phyloP scores from a whole-genome alignment of 2,888 invertebrate species.

The Endomychus coccineus region DNA sequence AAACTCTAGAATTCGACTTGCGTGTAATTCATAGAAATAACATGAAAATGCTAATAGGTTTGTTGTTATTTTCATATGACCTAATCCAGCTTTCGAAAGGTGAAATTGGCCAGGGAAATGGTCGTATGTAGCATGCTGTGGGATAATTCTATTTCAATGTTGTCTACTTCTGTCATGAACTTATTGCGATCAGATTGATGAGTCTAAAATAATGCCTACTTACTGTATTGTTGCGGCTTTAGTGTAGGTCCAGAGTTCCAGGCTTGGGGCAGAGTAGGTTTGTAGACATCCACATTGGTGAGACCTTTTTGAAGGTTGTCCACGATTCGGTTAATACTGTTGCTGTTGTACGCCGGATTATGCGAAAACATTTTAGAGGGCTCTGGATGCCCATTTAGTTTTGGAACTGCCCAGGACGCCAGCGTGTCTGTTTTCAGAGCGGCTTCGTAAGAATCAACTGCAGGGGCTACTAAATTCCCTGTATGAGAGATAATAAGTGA shows the following conservation, averaged over 20 bases:
- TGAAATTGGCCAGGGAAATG: no score
- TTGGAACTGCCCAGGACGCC: constrained; percentile 31
- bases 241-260: constrained; percentile 40
- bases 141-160: no score
- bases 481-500: no score
- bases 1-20: no score
- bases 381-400: constrained; percentile 18
- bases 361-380: constrained; percentile 31
- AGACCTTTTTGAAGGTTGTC: constrained; percentile 40
- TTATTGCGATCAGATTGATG: no score
- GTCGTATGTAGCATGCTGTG: no score
- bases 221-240: constrained; percentile 38
- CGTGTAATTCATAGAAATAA: no score
- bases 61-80: no score
- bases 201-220: no score
- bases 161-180: no score
- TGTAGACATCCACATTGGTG: constrained; percentile 43
- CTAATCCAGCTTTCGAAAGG: no score
- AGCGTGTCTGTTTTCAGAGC: constrained; percentile 35
- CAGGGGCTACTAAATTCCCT: constrained; percentile 38
- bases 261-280: constrained; percentile 45
- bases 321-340: constrained; percentile 41
- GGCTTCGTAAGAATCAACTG: constrained; percentile 40
- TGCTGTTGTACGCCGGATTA: constrained; percentile 42
- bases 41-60: no score